These are phyloP conservation scores for Rhinophrynus dorsalis DNA, from an alignment of 2,797 vertebrate genomes.

Conservation along the genomic window DNA sequence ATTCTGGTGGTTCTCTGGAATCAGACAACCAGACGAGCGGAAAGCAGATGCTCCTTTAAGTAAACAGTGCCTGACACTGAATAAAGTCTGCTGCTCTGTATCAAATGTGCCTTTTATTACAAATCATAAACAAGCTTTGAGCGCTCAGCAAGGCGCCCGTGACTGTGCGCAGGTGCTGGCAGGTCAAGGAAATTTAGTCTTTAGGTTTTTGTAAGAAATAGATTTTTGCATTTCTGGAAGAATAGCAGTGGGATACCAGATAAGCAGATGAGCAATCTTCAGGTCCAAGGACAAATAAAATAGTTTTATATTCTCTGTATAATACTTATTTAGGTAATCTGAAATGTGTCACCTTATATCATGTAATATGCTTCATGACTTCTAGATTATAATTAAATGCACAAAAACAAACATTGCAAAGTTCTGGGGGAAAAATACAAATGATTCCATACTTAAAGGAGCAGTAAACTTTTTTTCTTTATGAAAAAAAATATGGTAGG, in stretches of 20 bases:
- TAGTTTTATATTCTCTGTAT: too few relatives aligned
- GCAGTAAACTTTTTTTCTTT: too few relatives aligned
- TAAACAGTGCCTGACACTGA: constrained; percentile 1
- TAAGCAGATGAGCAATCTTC: neutral
- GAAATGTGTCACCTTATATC: too few relatives aligned
- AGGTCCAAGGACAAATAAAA: neutral
- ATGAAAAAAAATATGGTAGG: too few relatives aligned
- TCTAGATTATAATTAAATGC: too few relatives aligned
- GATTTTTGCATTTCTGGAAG: neutral
- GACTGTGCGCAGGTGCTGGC: neutral
- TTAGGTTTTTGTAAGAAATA: neutral
- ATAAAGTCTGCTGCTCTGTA: neutral
- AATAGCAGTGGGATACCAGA: neutral
- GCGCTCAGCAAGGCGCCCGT: neutral
- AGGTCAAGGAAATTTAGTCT: neutral
- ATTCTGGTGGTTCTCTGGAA: too few relatives aligned
- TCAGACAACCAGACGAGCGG: neutral
- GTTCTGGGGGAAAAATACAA: too few relatives aligned
- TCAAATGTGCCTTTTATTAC: constrained; percentile 1
- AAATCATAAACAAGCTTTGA: neutral
- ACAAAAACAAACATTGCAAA: too few relatives aligned
- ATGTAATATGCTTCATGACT: too few relatives aligned
- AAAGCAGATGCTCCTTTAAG: neutral
- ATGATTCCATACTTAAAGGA: too few relatives aligned
- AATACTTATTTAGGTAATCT: too few relatives aligned